Evolutionary conservation across 1,140 invertebrate species (phyloP), one percentile per base, ranked within the genome.

Genomic region (Bombus ignitus): DNA sequence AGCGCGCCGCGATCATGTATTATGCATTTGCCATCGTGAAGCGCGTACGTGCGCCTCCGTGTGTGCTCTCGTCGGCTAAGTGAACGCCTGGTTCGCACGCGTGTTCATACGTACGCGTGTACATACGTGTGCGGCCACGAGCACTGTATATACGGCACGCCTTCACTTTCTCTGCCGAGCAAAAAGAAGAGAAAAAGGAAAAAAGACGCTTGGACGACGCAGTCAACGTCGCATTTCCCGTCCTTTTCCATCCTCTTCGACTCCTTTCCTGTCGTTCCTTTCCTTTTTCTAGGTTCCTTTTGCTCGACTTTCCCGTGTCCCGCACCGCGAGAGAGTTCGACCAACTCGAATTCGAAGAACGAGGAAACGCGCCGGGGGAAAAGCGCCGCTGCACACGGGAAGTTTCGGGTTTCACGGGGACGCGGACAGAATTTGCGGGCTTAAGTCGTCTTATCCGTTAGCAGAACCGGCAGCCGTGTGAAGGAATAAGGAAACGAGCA

Each of bases 1-100:
- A 90, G 88, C 88, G 88, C 72, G 57, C 88, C 76, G 76, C 88
- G 88, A 90, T 90, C 88, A 90, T 90, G 88, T 90, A 90, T 90
- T 90, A 90, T 90, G 88, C 88, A 90, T 90, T 90, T 72, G 88
- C 88, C 88, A 89, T 89, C 88, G 79, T 44, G 85, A 70, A 73
- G 59, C 85, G 88, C 59, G 88, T 74, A 88, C 73, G 75, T 79
- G 80, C 80, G 71, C 22, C 77, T 62, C 57, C 83, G 68, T 59
- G 81, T 59, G 53, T n/a, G 71, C 81, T 44, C 81, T 59, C 66
- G 15, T 37, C 68, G 47, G n/a, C n/a, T 78, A 78, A 78, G 72
- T 32, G 72, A 53, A 80, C 83, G 76, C 47, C 65, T 28, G 47
- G 32, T 47, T 39, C 39, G 66, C 83, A 62, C 83, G 88, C 84